Evolutionary conservation across 2,888 invertebrate genomes (phyloP).

Genomic region (Heliconius sara): DNA sequence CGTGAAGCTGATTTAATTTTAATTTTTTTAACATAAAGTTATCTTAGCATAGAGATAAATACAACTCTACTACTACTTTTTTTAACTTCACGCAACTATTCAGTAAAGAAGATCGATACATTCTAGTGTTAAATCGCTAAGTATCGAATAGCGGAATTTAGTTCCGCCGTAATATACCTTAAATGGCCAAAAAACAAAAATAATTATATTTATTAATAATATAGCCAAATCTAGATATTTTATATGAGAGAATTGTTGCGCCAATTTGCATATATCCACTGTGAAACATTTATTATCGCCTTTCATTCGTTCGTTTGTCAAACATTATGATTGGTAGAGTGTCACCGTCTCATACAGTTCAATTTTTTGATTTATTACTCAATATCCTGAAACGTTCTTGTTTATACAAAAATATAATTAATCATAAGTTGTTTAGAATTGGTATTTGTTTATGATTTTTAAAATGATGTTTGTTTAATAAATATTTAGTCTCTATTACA

Average conservation of each 20-base stretch:
- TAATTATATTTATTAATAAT: background rate
- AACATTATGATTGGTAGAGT: constrained; percentile 53
- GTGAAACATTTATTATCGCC: constrained; percentile 60
- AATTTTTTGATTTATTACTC: constrained; percentile 38
- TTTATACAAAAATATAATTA: constrained; percentile 27
- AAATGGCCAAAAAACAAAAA: background rate
- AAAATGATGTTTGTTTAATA: background rate
- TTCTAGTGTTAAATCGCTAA: background rate
- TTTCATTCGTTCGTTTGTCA: constrained; percentile 53
- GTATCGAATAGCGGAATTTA: background rate
- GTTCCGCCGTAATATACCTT: background rate
- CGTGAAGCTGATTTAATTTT: too few species aligned
- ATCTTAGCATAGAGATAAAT: too few species aligned
- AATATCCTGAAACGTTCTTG: constrained; percentile 22
- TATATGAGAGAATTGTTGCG: constrained; percentile 26
- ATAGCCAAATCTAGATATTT: constrained; percentile 33
- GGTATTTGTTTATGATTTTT: background rate
- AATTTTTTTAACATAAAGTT: too few species aligned
- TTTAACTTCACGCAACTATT: too few species aligned
- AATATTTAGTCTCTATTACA: background rate
- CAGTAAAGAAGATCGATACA: background rate
- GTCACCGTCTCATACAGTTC: constrained; percentile 41
- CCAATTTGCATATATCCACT: constrained; percentile 46
- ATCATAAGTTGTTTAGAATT: constrained; percentile 3
- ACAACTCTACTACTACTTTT: too few species aligned